Evolutionary conservation across 2,888 invertebrate species (phyloP), one percentile per base, ranked within the genome.

Genomic region (Drosophila paranaensis): DNA sequence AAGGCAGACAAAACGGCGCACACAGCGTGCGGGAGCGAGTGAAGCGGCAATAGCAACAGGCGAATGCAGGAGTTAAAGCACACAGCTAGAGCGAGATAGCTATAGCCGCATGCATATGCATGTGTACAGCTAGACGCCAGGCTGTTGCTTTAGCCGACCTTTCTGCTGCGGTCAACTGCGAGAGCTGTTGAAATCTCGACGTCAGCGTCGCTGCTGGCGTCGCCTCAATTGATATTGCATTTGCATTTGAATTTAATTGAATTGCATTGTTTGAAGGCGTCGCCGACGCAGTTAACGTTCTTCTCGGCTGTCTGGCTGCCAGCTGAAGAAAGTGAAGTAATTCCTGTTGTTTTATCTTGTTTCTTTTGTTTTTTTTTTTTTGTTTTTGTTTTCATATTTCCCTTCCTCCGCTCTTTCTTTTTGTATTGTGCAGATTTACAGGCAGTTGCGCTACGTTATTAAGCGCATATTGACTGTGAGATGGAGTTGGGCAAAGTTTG

Each of bases 1-100:
- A 33, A 33, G 71, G 78, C 87, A 87, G 82, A 87, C 82, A 83
- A 62, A 78, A 70, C 84, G 82, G 78, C 85, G 85, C 79, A 79
- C 60, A 61, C 60, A 53, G 42, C 55, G 37, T 14, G 27, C 30
- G 51, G 30, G 16, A 56, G 39, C 13, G 25, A 33, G 11, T n/a
- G 20, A n/a, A 16, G 27, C 40, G 35, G 30, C 54, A 25, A 13
- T 8, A 33, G 30, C 10, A 50, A 20, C 51, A 42, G 40, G 30
- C 11, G 51, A 14, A 45, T n/a, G 33, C 46, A 45, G 25, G 35
- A 35, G 37, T 37, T 37, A 56, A 55, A 53, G 33, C 30, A 20
- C 42, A 25, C 40, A 30, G 40, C 30, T 25, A 48, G 20, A 48
- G 42, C 10, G n/a, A 40, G 14, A 35, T 25, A 11, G 13, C 1